These are phyloP conservation scores for Ornithoptera priamus DNA, from an alignment of 2,888 invertebrate genomes.

Conservation along the genomic window DNA sequence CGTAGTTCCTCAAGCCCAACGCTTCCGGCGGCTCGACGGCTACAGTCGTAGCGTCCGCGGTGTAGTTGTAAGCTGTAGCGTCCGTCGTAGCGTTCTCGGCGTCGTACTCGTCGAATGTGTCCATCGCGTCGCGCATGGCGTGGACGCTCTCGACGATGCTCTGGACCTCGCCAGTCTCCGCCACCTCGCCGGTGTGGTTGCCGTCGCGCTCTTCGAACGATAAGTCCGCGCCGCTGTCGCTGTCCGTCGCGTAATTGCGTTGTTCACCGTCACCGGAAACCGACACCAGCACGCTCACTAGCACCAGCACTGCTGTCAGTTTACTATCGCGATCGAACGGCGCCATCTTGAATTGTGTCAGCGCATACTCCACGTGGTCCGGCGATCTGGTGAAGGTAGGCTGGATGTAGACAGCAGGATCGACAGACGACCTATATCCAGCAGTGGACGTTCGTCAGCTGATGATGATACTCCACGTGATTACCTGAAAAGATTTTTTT, in stretches of 20 bases:
- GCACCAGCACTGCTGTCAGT: conserved; percentile 18
- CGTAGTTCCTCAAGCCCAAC: conserved; percentile 4
- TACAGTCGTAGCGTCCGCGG: conserved; percentile 2
- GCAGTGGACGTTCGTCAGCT: no score
- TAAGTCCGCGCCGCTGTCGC: neutral
- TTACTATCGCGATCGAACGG: neutral
- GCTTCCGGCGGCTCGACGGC: conserved; percentile 8
- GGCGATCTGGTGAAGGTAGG: no score
- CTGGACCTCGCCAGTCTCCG: neutral
- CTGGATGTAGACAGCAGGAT: no score
- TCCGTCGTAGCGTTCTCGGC: neutral
- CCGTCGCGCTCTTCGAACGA: neutral
- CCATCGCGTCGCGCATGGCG: neutral
- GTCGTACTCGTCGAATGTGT: conserved; percentile 3
- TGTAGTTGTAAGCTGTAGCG: neutral
- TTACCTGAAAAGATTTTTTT: no score
- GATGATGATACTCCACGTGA: no score
- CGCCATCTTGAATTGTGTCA: conserved; percentile 16
- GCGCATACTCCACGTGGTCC: neutral
- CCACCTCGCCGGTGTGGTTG: neutral
- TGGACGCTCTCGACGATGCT: no score
- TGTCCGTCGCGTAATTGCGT: neutral
- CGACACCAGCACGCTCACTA: conserved; percentile 9
- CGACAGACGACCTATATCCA: no score
- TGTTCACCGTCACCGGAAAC: conserved; percentile 6